Base-by-base conservation (phyloP, 2,888 invertebrate species). In the Branchipolynoe longqiensis region DNA sequence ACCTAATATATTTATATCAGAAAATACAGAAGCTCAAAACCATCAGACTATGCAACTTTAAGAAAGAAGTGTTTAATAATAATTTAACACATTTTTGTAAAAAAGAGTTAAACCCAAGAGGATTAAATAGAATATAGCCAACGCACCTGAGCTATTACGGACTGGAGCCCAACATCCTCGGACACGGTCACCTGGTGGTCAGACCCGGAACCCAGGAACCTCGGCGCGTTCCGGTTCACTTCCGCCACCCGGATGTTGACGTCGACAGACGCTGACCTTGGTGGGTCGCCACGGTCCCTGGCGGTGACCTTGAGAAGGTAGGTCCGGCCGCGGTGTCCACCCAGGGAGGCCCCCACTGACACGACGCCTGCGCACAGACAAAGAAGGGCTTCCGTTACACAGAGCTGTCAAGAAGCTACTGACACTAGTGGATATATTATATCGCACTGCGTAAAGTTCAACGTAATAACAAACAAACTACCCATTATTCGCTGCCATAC, bases 121-220 rank as follows among this genome's bases (percentile, higher is more conserved):
- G n/a, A n/a, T n/a, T n/a, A n/a, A n/a, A n/a, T n/a, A n/a, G n/a
- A n/a, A n/a, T n/a, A n/a, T n/a, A n/a, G n/a, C n/a, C n/a, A n/a
- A 48, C 78, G 90, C 85, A 90, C 97, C 95, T 97, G 97, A 59
- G 97, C 94, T 0, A 98, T 97, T 93, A 97, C 97, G 59, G 97
- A 96, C 6, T 98, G 98, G 89, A 98, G 97, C 89, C 97, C 97
- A 22, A 97, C 97, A 93, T 98, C 98, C 94, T 98, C 98, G 0
- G 97, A 96, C 33, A 98, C 90, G 40, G 87, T 88, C 0, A 91
- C 97, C 94, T 97, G 97, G 93, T 98, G 97, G 90, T 96, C 96
- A 2, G 90, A 88, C 0, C 96, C 85, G 22, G 14, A 81, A 22
- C 83, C 97, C 4, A 96, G 96, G 92, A 88, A 88, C 83, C 96